Conservation (phyloP, 1,140 invertebrate species). For the Calosoma granatense region DNA sequence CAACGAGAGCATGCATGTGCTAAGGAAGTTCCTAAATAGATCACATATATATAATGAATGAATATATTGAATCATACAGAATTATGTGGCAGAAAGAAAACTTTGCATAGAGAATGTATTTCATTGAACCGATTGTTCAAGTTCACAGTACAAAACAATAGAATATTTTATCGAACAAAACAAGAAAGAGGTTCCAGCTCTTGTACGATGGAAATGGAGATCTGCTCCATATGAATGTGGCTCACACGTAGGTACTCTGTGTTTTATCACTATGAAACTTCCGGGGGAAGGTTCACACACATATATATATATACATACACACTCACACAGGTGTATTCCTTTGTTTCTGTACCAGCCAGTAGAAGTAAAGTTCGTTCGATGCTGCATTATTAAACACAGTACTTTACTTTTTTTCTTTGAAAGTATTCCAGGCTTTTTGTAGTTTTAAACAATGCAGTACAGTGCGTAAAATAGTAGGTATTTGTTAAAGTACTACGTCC, state of each 20-base stretch:
- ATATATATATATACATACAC: background rate
- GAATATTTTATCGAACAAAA: background rate
- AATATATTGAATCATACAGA: too few relatives aligned
- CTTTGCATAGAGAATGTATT: too few relatives aligned
- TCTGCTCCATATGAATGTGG: background rate
- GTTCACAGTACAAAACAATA: background rate
- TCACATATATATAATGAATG: too few relatives aligned
- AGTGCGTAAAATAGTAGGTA: background rate
- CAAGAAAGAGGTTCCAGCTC: background rate
- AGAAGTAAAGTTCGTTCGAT: background rate
- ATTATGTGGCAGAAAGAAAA: too few relatives aligned
- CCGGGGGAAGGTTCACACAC: background rate
- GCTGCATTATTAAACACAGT: too few relatives aligned
- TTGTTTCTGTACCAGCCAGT: background rate
- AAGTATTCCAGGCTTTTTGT: background rate
- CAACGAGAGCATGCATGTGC: too few relatives aligned
- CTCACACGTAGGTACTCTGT: background rate
- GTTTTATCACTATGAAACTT: background rate
- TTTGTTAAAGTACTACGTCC: too few relatives aligned
- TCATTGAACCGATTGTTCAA: background rate
- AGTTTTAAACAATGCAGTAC: background rate
- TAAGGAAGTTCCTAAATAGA: too few relatives aligned
- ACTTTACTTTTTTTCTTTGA: too few relatives aligned
- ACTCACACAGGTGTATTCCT: background rate
- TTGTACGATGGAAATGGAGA: background rate